Conservation (phyloP, 1,140 invertebrate genomes). For the Cotesia typhae region DNA sequence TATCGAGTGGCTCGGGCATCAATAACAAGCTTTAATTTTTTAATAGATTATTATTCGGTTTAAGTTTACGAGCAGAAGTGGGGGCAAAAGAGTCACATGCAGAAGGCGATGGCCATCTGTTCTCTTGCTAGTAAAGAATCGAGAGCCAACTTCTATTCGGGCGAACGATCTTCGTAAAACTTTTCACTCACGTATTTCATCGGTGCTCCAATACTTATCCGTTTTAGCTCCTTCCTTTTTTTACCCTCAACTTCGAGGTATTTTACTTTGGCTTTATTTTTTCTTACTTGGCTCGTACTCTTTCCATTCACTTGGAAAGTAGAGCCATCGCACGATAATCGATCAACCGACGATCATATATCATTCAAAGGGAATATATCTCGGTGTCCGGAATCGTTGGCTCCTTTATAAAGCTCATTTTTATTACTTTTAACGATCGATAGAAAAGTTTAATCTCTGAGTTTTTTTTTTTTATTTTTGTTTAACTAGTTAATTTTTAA, state of each 20-base stretch:
- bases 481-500: too few relatives aligned
- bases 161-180: conserved; percentile 25
- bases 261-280: neutral
- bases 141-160: conserved; percentile 16
- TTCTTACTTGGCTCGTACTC: neutral
- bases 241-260: too few relatives aligned
- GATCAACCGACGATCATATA: conserved; percentile 30
- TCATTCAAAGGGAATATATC: conserved; percentile 23
- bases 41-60: conserved; percentile 11
- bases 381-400: conserved; percentile 24
- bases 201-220: conserved; percentile 26
- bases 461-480: too few relatives aligned
- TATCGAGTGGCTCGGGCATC: neutral
- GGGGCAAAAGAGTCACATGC: neutral
- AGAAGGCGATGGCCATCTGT: conserved; percentile 33
- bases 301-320: neutral
- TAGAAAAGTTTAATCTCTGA: neutral
- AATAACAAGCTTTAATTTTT: neutral
- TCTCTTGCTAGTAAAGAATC: conserved; percentile 8
- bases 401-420: conserved; percentile 19
- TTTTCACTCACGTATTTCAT: conserved; percentile 32
- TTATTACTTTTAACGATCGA: neutral
- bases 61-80: neutral
- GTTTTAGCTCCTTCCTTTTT: conserved; percentile 9
- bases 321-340: conserved; percentile 21